phyloP scores from a whole-genome alignment of 2,888 invertebrate genomes.

The Agrotis segetum region DNA sequence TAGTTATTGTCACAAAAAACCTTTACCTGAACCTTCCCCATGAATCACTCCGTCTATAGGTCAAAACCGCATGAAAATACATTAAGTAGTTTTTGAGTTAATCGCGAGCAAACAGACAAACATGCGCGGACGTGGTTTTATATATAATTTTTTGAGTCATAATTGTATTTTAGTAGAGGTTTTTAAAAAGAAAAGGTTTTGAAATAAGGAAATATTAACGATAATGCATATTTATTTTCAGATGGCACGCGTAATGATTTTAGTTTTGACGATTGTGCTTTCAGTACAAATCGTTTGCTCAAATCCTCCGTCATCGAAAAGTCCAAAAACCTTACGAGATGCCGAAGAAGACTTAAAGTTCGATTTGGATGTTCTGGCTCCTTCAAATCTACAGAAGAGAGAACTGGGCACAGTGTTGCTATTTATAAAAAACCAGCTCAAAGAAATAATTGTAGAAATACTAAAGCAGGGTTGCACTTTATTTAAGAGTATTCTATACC shows the following conservation, averaged over 20 bases:
- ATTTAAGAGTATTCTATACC: constrained; percentile 63
- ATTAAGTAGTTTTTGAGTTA: no score
- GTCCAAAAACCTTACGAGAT: constrained; percentile 2
- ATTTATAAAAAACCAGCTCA: constrained; percentile 74
- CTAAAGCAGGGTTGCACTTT: constrained; percentile 66
- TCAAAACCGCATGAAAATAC: no score
- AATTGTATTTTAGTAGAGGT: neutral
- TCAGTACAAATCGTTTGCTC: constrained; percentile 22
- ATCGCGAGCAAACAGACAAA: no score
- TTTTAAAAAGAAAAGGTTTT: neutral
- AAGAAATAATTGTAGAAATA: constrained; percentile 72
- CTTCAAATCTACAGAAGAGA: constrained; percentile 39
- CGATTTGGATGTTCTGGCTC: constrained; percentile 31
- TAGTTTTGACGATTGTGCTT: constrained; percentile 26
- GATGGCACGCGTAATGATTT: constrained; percentile 34
- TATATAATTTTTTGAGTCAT: no score
- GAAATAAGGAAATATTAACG: neutral
- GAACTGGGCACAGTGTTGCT: constrained; percentile 68
- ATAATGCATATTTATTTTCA: constrained; percentile 40
- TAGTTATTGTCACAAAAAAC: no score
- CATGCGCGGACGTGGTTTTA: no score
- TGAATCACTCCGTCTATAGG: no score
- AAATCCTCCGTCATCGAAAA: constrained; percentile 15
- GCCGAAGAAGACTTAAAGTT: constrained; percentile 39
- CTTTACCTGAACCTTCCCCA: no score